phyloP scores from a whole-genome alignment of 2,888 invertebrate species.

The Melanchra persicariae region DNA sequence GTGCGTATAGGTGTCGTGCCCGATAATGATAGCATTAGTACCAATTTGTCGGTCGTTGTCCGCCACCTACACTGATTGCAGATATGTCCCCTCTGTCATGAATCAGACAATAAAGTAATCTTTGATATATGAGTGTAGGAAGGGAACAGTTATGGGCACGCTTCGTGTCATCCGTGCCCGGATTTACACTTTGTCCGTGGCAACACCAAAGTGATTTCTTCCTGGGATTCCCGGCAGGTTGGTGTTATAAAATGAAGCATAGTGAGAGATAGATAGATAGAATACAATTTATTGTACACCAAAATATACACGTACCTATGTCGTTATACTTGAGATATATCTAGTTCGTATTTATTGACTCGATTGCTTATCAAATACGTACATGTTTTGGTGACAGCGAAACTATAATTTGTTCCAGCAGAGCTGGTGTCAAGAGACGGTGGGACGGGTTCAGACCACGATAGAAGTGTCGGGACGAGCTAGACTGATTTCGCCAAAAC shows the following conservation, averaged over 20 bases:
- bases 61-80: constrained; percentile 68
- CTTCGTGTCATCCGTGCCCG: constrained; percentile 43
- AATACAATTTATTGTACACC: too few relatives aligned
- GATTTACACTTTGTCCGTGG: constrained; percentile 22
- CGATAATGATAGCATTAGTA: constrained; percentile 62
- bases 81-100: constrained; percentile 59
- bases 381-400: background rate
- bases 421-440: too few relatives aligned
- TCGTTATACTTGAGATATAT: too few relatives aligned
- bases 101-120: constrained; percentile 61
- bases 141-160: constrained; percentile 52
- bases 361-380: background rate
- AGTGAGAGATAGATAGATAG: background rate
- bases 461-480: too few relatives aligned
- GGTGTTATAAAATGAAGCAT: background rate
- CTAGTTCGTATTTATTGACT: background rate
- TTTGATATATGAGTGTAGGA: constrained; percentile 64
- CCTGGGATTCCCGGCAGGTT: constrained; percentile 14
- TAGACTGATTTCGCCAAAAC: too few relatives aligned
- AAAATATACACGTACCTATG: too few relatives aligned
- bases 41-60: constrained; percentile 68
- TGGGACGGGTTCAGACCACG: too few relatives aligned
- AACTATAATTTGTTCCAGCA: too few relatives aligned
- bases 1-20: constrained; percentile 40
- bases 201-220: constrained; percentile 11